Percentiles rank a stretch among this genome's conserved stretches.
phyloP scores from a whole-genome alignment of 1,140 invertebrate genomes.

The Zaprionus vittiger region DNA sequence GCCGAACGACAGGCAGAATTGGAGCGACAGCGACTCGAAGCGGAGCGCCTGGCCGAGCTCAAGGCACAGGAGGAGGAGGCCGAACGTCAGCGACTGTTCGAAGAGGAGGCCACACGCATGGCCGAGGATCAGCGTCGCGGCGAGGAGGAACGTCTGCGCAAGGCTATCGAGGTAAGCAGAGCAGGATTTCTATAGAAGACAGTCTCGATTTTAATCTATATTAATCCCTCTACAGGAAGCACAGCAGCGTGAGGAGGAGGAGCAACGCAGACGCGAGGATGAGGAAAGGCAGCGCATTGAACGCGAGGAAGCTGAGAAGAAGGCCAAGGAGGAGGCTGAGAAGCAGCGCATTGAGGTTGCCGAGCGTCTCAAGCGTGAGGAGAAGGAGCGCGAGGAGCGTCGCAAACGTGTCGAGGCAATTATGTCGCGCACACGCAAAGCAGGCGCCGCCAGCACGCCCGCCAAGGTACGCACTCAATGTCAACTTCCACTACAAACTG shows the following conservation, averaged over 20 bases:
- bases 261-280: conserved; percentile 86
- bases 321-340: conserved; percentile 91
- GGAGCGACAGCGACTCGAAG: conserved; percentile 90
- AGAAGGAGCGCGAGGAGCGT: conserved; percentile 91
- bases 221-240: conserved; percentile 84
- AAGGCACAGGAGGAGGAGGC: conserved; percentile 93
- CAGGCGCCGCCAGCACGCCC: conserved; percentile 84
- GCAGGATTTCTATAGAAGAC: neutral
- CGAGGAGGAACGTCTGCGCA: conserved; percentile 90
- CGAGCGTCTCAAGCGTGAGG: conserved; percentile 90
- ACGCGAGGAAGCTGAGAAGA: conserved; percentile 91
- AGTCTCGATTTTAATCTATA: too few relatives aligned
- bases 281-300: conserved; percentile 89
- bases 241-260: conserved; percentile 88
- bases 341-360: conserved; percentile 90
- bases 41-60: conserved; percentile 90
- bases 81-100: conserved; percentile 90
- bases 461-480: conserved; percentile 62
- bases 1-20: conserved; percentile 93
- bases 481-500: neutral
- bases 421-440: conserved; percentile 91
- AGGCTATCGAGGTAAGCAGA: conserved; percentile 88
- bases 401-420: conserved; percentile 93
- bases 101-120: conserved; percentile 90
- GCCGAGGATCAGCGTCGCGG: conserved; percentile 89